Conservation (phyloP, 2,113 vertebrate genomes). For the Trinectes maculatus region DNA sequence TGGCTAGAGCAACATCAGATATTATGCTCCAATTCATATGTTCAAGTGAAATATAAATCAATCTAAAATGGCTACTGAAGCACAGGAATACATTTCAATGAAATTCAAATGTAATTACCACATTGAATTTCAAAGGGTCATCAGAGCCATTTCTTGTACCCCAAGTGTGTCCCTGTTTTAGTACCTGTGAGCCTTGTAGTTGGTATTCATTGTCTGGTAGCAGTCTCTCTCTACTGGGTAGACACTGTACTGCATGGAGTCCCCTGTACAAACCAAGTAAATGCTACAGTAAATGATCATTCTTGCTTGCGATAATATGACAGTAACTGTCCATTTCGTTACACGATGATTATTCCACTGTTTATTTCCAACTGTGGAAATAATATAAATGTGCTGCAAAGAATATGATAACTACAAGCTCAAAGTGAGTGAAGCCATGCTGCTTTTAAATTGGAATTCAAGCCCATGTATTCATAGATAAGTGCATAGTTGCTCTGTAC, state of each 20-base stretch:
- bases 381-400: background rate
- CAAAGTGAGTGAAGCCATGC: background rate
- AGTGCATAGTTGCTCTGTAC: constrained; percentile 68
- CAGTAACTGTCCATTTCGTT: background rate
- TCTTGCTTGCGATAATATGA: background rate
- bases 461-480: background rate
- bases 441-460: background rate
- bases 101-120: too few relatives aligned
- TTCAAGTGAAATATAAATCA: too few relatives aligned
- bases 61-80: too few relatives aligned
- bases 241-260: constrained; percentile 72
- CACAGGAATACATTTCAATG: too few relatives aligned
- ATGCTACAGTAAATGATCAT: background rate
- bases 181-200: constrained; percentile 78
- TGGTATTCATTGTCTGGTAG: constrained; percentile 71
- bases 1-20: too few relatives aligned
- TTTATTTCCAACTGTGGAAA: too few relatives aligned
- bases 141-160: background rate
- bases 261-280: constrained; percentile 63
- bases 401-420: background rate
- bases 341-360: too few relatives aligned
- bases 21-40: too few relatives aligned
- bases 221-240: constrained; percentile 77
- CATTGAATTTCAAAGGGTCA: background rate
- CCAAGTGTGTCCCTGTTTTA: background rate